Conservation (phyloP, 2,113 vertebrate genomes). For the Typhlomys cinereus region DNA sequence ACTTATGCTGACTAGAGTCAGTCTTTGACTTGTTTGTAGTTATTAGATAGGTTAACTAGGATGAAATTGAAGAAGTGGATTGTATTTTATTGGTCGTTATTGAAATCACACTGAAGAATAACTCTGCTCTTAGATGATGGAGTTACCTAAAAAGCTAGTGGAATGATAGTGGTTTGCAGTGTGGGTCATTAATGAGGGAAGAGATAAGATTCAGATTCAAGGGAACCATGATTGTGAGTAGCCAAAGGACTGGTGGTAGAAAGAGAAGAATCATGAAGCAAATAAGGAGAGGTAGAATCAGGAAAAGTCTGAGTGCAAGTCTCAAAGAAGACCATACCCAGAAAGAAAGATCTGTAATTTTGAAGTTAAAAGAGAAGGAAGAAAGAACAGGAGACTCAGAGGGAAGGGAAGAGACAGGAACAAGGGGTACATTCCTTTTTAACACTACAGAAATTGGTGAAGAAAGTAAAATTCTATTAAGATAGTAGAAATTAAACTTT, state of each 20-base stretch:
- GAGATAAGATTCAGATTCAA: background rate
- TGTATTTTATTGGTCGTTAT: background rate
- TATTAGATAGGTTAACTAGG: background rate
- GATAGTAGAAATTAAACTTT: background rate
- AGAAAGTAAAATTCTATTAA: slow-evolving; percentile 14
- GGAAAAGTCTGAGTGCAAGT: background rate
- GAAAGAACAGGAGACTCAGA: background rate
- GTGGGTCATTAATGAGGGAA: background rate
- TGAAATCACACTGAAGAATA: background rate
- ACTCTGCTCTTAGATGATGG: background rate
- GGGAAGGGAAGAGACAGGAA: background rate
- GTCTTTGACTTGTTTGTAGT: background rate
- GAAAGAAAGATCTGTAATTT: background rate
- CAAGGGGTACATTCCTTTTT: background rate
- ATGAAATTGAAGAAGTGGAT: background rate
- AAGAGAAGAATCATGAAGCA: background rate
- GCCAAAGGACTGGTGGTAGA: background rate
- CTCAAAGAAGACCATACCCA: background rate
- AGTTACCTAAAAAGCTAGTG: background rate
- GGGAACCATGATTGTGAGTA: background rate
- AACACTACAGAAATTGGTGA: background rate
- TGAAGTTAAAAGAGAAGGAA: background rate
- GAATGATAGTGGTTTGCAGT: background rate
- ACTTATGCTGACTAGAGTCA: background rate
- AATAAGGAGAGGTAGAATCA: background rate